Base-by-base conservation (phyloP, 2,797 vertebrate species). In the Neostethus bicornis region DNA sequence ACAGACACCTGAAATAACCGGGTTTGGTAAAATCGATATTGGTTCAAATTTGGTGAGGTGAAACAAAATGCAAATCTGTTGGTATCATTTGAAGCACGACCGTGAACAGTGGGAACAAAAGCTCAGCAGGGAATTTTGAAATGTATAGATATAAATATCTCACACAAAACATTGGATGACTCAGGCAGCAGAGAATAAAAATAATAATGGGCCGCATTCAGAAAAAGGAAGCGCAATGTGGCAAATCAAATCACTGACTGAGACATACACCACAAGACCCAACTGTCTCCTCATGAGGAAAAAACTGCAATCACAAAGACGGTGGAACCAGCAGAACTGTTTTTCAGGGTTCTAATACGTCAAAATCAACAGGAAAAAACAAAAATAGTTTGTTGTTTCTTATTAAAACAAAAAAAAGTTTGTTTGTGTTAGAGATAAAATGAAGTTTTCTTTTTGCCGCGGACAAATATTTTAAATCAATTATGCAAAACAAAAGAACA, bases 131-230 rank as follows among this genome's bases (percentile, higher is more conserved):
- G 38, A n/a, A 29, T 31, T 38, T 35, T 7, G 16, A 38, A 35
- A 39, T 20, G 17, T 39, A 20, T 19, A 7, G 38, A 52, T 25
- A 44, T 47, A 41, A 71, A 63, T 42, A 55, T 56, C 51, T 70
- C 73, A 60, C 29, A 47, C 8, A 73, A 57, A 52, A 35, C 38
- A 35, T 14, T 32, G 45, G 5, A 1, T 68, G 73, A 81, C 60
- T 77, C 73, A 75, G 59, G 60, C 26, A 24, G 31, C 23, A 28
- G 4, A 13, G 21, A 59, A 38, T 44, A 47, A 61, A 64, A 69
- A 62, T 51, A 73, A 55, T 14, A 42, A 66, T 29, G 26, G 3
- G 42, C 45, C 44, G 42, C 29, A 43, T 55, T 53, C 28, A 35
- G 42, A 75, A 13, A n/a, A 23, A 43, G 66, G 74, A 69, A 71